Base-by-base conservation (phyloP, 2,113 vertebrate species). In the Paradisaea rubra region DNA sequence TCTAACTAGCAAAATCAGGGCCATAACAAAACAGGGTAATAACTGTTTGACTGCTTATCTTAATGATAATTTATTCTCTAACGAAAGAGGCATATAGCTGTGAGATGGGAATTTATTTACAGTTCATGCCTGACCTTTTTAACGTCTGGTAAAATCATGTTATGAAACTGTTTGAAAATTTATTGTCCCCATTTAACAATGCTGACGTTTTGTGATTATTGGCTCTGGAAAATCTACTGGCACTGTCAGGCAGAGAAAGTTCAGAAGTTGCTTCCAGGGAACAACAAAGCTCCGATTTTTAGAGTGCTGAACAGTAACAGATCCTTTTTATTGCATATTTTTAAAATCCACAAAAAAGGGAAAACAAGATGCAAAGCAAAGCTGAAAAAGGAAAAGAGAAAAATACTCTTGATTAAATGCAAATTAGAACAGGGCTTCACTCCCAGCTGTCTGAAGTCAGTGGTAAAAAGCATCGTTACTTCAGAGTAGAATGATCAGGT, bases 181-280 rank as follows among this genome's bases (percentile, higher is more conserved):
- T 93, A 93, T 70, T 90, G 90, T 77, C 53, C 54, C 56, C 66
- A 69, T 95, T 97, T 92, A 96, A 83, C 79, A 88, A 49, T 10
- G 15, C 47, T 92, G 95, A 91, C 91, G 95, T 96, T 97, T 97
- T 90, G 83, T 93, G 73, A 94, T 81, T 96, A 86, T 85, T 93
- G 57, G 80, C 86, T 91, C 61, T 89, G 65, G 80, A 95, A 91
- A 88, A 76, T 59, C 84, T 90, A 79, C 72, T 83, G 93, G 66
- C 61, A 73, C 65, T 65, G 25, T 87, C 78, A 89, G 80, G 47
- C 80, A 89, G 52, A 96, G 35, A 92, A 92, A 89, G 30, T 88
- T 95, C 86, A 95, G 22, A 91, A 82, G 89, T 56, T 60, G 72
- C 64, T 60, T 76, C 63, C 69, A 83, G 53, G 76, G 61, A 94